Conservation (phyloP, 2,888 invertebrate genomes). For the Coenonympha glycerion region DNA sequence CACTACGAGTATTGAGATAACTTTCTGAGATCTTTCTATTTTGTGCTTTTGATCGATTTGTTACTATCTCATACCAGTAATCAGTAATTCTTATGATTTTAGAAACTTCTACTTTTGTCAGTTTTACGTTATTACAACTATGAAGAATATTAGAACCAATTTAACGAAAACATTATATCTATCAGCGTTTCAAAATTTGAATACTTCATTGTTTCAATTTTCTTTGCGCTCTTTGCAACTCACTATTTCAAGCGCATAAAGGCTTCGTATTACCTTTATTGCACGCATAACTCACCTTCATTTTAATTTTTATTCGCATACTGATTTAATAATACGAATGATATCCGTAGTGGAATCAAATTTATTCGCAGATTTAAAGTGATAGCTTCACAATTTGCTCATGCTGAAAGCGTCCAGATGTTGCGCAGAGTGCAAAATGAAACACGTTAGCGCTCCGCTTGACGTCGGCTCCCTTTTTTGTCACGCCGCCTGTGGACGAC, state of each 20-base stretch:
- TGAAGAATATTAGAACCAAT: no score
- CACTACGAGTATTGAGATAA: neutral
- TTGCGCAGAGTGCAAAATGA: constrained; percentile 65
- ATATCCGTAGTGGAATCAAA: constrained; percentile 6
- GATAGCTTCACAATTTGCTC: constrained; percentile 33
- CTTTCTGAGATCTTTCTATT: neutral
- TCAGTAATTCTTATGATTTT: no score
- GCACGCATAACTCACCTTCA: neutral
- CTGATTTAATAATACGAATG: neutral
- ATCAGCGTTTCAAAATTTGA: no score
- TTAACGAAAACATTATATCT: no score
- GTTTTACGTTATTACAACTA: no score
- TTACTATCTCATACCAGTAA: no score
- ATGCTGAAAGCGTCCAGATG: constrained; percentile 64
- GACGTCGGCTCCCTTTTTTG: constrained; percentile 68
- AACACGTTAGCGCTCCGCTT: constrained; percentile 67
- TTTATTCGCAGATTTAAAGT: constrained; percentile 20
- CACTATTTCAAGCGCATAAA: neutral
- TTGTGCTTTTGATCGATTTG: no score
- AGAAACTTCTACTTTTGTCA: no score
- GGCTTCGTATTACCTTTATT: neutral
- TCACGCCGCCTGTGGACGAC: constrained; percentile 61
- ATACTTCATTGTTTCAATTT: neutral
- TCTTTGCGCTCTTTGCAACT: neutral
- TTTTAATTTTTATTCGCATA: neutral